These are phyloP conservation scores for Pseudorhombus dupliciocellatus DNA, from an alignment of 2,113 vertebrate genomes.

Conservation along the genomic window DNA sequence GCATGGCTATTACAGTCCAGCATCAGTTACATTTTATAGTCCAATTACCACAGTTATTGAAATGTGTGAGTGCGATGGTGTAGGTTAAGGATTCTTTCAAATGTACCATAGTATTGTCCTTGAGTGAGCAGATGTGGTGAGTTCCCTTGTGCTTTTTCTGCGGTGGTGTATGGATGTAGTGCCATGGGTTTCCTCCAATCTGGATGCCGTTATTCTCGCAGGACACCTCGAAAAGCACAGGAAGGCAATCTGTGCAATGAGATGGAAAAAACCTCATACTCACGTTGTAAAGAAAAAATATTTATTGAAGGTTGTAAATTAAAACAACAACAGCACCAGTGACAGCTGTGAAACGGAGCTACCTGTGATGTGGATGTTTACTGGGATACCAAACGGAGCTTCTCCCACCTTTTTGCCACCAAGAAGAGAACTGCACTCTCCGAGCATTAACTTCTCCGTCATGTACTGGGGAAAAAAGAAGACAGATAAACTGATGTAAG, in stretches of 20 bases:
- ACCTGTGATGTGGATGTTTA: conserved; percentile 96
- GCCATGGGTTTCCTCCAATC: conserved; percentile 96
- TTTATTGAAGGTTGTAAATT: not conserved
- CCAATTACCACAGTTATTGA: not conserved
- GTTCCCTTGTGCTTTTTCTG: conserved; percentile 89
- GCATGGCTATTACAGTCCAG: not conserved
- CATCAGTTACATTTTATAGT: not conserved
- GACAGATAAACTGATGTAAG: not conserved
- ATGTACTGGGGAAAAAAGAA: conserved; percentile 86
- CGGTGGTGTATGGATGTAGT: conserved; percentile 95
- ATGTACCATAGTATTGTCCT: conserved; percentile 88
- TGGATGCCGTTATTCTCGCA: conserved; percentile 90
- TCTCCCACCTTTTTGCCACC: conserved; percentile 88
- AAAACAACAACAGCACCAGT: not conserved
- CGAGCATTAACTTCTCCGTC: conserved; percentile 84
- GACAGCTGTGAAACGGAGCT: conserved; percentile 20
- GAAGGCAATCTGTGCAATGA: conserved; percentile 82
- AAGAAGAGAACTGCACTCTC: conserved; percentile 87
- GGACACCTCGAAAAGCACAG: conserved; percentile 91
- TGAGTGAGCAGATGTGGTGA: conserved; percentile 92
- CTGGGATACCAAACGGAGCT: conserved; percentile 91
- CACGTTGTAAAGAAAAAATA: not conserved
- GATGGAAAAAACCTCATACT: conserved; percentile 36
- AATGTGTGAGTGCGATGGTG: not conserved
- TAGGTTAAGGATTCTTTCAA: conserved; percentile 15